Percentiles rank a stretch among this genome's conserved stretches.
Conservation (phyloP, 2,888 invertebrate genomes). For the Schizotus pectinicornis region DNA sequence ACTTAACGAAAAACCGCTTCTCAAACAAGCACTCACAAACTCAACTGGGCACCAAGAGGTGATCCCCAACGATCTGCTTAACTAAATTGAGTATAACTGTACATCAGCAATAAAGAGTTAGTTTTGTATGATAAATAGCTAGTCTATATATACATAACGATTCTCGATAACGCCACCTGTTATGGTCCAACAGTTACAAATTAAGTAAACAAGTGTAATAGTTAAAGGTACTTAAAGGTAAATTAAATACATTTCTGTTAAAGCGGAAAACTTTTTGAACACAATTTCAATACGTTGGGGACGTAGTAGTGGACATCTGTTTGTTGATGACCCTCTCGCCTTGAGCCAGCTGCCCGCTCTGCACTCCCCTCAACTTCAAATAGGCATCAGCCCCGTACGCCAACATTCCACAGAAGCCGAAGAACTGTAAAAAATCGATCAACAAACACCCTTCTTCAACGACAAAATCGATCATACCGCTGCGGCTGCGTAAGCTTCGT, state of each 20-base stretch:
- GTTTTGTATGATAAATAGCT: no score
- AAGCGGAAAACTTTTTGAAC: constrained; percentile 6
- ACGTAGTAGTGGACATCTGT: constrained; percentile 65
- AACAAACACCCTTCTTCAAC: constrained; percentile 7
- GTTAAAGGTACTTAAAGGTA: no score
- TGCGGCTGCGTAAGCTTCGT: constrained; percentile 71
- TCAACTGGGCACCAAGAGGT: no score
- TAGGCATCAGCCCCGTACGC: constrained; percentile 81
- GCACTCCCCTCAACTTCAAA: constrained; percentile 74
- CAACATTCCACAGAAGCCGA: constrained; percentile 82
- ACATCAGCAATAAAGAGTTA: no score
- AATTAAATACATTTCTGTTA: neutral
- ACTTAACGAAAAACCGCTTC: no score
- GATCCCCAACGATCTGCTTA: no score
- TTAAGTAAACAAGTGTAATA: no score
- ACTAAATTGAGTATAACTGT: no score
- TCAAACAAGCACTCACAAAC: no score
- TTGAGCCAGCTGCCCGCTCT: constrained; percentile 74
- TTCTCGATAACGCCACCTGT: no score
- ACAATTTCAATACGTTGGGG: constrained; percentile 34
- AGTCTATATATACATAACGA: no score
- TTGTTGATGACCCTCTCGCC: constrained; percentile 70
- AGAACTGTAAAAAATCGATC: constrained; percentile 70
- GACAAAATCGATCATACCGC: constrained; percentile 66
- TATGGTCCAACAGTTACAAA: no score